These are phyloP conservation scores for Elaphurus davidianus DNA, from an alignment of 2,113 vertebrate species.

Conservation along the genomic window DNA sequence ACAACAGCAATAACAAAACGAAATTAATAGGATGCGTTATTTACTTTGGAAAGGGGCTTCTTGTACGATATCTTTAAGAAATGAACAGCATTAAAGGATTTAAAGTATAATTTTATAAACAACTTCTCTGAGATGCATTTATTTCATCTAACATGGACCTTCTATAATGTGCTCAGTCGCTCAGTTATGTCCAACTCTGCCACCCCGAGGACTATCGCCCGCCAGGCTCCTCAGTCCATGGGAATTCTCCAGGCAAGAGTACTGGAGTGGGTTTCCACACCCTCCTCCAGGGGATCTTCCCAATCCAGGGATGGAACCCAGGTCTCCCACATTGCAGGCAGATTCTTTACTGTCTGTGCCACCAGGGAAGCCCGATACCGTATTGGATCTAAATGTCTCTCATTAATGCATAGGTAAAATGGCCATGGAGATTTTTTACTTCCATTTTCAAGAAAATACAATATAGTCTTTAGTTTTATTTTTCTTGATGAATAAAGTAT, in stretches of 20 bases:
- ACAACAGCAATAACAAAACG: neutral
- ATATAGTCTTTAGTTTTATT: constrained; percentile 19
- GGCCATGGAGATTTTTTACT: neutral
- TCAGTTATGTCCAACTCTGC: neutral
- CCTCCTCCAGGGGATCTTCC: neutral
- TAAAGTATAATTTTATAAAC: neutral
- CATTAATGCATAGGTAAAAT: neutral
- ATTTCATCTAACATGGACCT: neutral
- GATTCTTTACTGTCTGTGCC: neutral
- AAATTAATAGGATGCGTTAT: neutral
- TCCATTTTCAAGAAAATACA: constrained; percentile 41
- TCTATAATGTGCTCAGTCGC: neutral
- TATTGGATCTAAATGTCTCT: neutral
- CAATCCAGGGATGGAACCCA: neutral
- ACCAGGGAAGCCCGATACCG: neutral
- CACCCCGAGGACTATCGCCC: neutral
- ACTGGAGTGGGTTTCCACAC: neutral
- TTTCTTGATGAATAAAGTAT: constrained; percentile 33
- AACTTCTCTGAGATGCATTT: neutral
- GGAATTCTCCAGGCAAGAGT: neutral
- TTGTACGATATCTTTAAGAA: neutral
- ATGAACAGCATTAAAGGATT: neutral
- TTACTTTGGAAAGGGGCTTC: neutral
- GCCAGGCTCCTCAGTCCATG: neutral
- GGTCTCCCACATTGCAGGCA: neutral